These are phyloP conservation scores for Meloidogyne floridensis DNA, from an alignment of 1,140 invertebrate species.

Conservation along the genomic window DNA sequence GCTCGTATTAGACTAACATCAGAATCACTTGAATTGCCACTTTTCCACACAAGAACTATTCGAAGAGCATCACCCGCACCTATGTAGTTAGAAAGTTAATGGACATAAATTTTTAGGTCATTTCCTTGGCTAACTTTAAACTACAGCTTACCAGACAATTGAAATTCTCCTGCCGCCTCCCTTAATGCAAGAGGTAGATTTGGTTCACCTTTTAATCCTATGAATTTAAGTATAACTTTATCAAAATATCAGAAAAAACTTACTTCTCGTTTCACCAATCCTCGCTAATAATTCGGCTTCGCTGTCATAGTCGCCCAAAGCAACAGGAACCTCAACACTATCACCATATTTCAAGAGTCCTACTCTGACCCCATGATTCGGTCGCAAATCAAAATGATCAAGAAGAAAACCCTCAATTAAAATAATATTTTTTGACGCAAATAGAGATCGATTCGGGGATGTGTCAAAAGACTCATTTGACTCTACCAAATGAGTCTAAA, in stretches of 20 bases:
- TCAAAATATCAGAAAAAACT: background rate
- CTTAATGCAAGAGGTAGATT: slow-evolving; percentile 57
- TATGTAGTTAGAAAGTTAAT: background rate
- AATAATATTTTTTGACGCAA: too few species aligned
- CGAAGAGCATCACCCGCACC: slow-evolving; percentile 36
- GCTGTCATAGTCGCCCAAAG: slow-evolving; percentile 60
- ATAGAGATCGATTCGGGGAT: too few species aligned
- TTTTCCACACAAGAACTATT: slow-evolving; percentile 63
- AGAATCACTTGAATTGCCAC: slow-evolving; percentile 44
- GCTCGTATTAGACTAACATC: slow-evolving; percentile 11
- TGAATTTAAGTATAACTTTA: background rate
- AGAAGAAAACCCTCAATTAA: slow-evolving; percentile 44
- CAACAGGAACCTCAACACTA: slow-evolving; percentile 54
- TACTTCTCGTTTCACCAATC: slow-evolving; percentile 57
- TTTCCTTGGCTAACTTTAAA: background rate
- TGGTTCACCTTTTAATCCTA: slow-evolving; percentile 52
- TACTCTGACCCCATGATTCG: slow-evolving; percentile 56
- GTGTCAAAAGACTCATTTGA: too few species aligned
- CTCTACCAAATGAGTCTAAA: too few species aligned
- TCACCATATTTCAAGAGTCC: slow-evolving; percentile 59
- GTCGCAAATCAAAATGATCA: slow-evolving; percentile 58
- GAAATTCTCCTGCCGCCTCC: slow-evolving; percentile 58
- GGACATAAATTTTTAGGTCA: background rate
- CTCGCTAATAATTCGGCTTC: slow-evolving; percentile 53
- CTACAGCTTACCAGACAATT: slow-evolving; percentile 46